phyloP scores from a whole-genome alignment of 2,113 vertebrate species.

The Hepsetus odoe region DNA sequence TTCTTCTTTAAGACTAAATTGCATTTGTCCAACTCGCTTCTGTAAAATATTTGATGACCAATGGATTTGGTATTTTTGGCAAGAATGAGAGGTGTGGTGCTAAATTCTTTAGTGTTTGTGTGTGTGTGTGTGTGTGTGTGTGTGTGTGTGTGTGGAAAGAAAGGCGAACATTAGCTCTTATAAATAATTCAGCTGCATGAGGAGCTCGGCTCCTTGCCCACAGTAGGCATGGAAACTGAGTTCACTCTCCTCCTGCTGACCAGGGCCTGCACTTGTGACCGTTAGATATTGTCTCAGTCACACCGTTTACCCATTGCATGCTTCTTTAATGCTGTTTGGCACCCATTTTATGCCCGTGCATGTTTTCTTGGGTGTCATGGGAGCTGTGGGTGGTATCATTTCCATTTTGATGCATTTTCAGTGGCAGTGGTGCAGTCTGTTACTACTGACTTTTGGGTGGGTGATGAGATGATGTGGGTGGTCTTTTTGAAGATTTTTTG shows the following conservation, averaged over 20 bases:
- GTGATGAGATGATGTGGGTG: not conserved
- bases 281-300: not conserved
- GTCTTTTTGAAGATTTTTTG: not conserved
- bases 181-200: slow-evolving; percentile 45
- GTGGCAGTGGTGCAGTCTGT: too few relatives aligned
- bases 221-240: slow-evolving; percentile 31
- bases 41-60: slow-evolving; percentile 5
- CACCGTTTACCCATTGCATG: not conserved
- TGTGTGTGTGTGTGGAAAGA: slow-evolving; percentile 42
- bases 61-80: slow-evolving; percentile 3
- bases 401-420: too few relatives aligned
- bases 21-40: not conserved
- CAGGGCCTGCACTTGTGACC: not conserved
- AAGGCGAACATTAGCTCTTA: slow-evolving; percentile 46
- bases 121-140: slow-evolving; percentile 11
- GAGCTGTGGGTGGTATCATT: not conserved
- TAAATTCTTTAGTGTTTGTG: slow-evolving; percentile 34
- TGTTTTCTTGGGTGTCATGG: not conserved
- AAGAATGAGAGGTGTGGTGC: slow-evolving; percentile 1
- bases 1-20: not conserved
- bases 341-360: not conserved
- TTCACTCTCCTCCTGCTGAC: slow-evolving; percentile 21
- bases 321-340: not conserved
- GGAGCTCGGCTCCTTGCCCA: not conserved
- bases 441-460: not conserved